Evolutionary conservation across 2,888 invertebrate genomes (phyloP), one percentile per base, ranked within the genome.

Genomic region (Drosophila flavopinicola): DNA sequence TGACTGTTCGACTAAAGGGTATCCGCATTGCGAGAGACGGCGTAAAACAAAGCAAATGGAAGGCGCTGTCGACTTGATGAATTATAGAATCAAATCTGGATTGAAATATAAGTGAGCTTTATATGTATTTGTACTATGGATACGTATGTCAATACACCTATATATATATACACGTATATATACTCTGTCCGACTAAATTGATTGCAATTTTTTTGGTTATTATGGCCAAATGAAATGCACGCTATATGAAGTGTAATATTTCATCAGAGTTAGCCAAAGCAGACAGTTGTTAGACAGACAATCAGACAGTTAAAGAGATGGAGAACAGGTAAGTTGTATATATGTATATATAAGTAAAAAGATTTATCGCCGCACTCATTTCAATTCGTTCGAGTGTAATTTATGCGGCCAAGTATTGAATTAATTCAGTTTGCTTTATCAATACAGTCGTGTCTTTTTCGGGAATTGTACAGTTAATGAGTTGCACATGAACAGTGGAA

Each of bases 11-110:
- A n/a, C 1, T 20, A 32, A 13, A 42, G 51, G 60, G 71, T 56
- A 63, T 39, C 6, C 0, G 1, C 17, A 49, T 35, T 32, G 41
- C 17, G 48, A 29, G 41, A 30, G 39, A 9, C 17, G 11, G 41
- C n/a, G 17, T 23, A 41, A 44, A 39, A 59, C 48, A 52, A 49
- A 44, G 64, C 32, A 57, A 41, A 58, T 32, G 56, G 38, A 44
- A 64, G 42, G 29, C 45, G 57, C 64, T 60, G 57, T 66, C 63
- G 65, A 70, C 65, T 75, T 82, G 85, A 83, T 83, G 82, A 83
- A 85, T 79, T 83, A 83, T 79, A 73, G 73, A 85, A 79, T 73
- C 67, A 73, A 79, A 73, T 79, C 78, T 63, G 75, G 75, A 85
- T 83, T 79, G 85, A 85, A 68, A 83, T 83, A 77, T 83, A 83